Percentiles rank a stretch among this genome's conserved stretches.
These are phyloP conservation scores for Cylas formicarius DNA, from an alignment of 1,140 invertebrate species.

Conservation along the genomic window DNA sequence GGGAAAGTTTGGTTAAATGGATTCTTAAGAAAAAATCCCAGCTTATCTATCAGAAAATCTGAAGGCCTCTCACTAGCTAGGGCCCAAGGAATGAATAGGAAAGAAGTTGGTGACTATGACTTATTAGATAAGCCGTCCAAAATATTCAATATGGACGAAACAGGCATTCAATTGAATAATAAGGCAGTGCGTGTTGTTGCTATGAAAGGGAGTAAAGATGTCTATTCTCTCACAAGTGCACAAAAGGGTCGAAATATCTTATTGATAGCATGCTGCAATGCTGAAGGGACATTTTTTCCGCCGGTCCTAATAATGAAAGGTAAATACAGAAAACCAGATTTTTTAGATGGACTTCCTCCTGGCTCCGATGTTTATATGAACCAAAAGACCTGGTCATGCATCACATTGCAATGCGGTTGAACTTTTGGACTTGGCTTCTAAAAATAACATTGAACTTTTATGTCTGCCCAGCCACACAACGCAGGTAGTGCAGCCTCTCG, in stretches of 20 bases:
- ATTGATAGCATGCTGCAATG: constrained; percentile 33
- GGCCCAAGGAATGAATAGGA: constrained; percentile 13
- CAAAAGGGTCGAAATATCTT: constrained; percentile 23
- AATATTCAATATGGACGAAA: too few species aligned
- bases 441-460: constrained; percentile 35
- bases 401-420: constrained; percentile 22
- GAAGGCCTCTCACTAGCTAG: constrained; percentile 29
- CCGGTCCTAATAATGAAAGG: constrained; percentile 37
- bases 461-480: constrained; percentile 33
- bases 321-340: constrained; percentile 36
- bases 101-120: constrained; percentile 4
- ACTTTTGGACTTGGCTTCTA: constrained; percentile 27
- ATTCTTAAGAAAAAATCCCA: not conserved
- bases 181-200: constrained; percentile 31
- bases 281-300: constrained; percentile 32
- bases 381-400: constrained; percentile 24
- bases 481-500: constrained; percentile 36
- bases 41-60: constrained; percentile 23
- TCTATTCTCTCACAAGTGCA: constrained; percentile 31
- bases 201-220: constrained; percentile 32
- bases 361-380: constrained; percentile 34
- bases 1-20: not conserved
- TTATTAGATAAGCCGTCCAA: too few species aligned
- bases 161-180: constrained; percentile 31
- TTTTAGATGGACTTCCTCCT: constrained; percentile 33